Conservation (phyloP, 2,888 invertebrate species). For the Eupithecia dodoneata region DNA sequence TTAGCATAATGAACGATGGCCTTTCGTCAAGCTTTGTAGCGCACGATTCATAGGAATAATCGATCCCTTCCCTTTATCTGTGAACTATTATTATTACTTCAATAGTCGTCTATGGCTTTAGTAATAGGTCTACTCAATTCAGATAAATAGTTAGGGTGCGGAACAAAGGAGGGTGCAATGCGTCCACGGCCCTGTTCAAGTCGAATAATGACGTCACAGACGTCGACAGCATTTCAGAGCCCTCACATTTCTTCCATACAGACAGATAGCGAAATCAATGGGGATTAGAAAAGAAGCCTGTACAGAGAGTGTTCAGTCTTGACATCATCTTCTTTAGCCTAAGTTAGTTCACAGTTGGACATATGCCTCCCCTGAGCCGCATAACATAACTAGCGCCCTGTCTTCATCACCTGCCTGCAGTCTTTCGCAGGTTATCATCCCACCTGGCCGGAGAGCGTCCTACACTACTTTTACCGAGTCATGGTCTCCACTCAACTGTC, state of each 20-base stretch:
- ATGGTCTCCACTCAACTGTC: neutral
- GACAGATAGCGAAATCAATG: constrained; percentile 7
- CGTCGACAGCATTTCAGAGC: neutral
- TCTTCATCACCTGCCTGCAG: no score
- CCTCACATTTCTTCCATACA: constrained; percentile 8
- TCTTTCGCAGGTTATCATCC: no score
- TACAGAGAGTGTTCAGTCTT: neutral
- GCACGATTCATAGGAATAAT: constrained; percentile 15
- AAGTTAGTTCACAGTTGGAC: no score
- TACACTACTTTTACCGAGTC: no score
- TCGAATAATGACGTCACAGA: constrained; percentile 29
- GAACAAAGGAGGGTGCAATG: constrained; percentile 32
- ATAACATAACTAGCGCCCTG: no score
- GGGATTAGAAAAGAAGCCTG: neutral
- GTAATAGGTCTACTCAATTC: constrained; percentile 23
- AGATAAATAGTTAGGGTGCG: constrained; percentile 30
- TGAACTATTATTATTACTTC: constrained; percentile 25
- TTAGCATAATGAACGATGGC: neutral
- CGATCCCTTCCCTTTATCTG: constrained; percentile 20
- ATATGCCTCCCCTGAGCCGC: no score
- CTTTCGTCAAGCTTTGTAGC: constrained; percentile 18
- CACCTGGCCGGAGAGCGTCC: no score
- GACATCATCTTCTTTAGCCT: no score
- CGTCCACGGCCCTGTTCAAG: constrained; percentile 9
- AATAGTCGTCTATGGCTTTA: constrained; percentile 17